phyloP scores from a whole-genome alignment of 2,113 vertebrate species.

The Malurus elegans region DNA sequence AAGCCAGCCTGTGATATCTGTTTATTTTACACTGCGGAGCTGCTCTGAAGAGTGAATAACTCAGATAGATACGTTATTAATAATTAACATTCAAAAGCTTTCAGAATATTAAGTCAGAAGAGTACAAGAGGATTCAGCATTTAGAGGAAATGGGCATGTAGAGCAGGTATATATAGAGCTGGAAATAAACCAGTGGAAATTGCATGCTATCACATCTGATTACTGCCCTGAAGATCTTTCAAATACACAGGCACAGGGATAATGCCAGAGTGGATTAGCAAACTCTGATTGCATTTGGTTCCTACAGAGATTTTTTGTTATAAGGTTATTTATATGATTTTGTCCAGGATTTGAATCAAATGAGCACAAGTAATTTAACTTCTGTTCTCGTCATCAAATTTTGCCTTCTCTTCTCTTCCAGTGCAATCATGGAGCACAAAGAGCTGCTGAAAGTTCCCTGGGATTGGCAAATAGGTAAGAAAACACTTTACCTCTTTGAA shows the following conservation, averaged over 20 bases:
- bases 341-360: background rate
- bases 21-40: background rate
- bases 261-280: background rate
- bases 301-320: background rate
- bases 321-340: constrained; percentile 12
- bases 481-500: background rate
- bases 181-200: background rate
- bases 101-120: background rate
- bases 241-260: background rate
- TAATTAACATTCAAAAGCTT: background rate
- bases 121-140: background rate
- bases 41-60: background rate
- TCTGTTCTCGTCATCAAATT: constrained; percentile 4
- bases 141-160: background rate
- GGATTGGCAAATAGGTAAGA: constrained; percentile 97
- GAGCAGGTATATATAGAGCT: background rate
- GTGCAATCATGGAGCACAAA: constrained; percentile 97
- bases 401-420: constrained; percentile 70
- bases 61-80: background rate
- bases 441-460: constrained; percentile 92
- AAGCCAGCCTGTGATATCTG: background rate
- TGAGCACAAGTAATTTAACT: background rate
- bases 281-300: background rate
- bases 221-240: constrained; percentile 5
- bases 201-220: background rate